These are phyloP conservation scores for Tachystola acroxantha DNA, from an alignment of 2,888 invertebrate species.

Conservation along the genomic window DNA sequence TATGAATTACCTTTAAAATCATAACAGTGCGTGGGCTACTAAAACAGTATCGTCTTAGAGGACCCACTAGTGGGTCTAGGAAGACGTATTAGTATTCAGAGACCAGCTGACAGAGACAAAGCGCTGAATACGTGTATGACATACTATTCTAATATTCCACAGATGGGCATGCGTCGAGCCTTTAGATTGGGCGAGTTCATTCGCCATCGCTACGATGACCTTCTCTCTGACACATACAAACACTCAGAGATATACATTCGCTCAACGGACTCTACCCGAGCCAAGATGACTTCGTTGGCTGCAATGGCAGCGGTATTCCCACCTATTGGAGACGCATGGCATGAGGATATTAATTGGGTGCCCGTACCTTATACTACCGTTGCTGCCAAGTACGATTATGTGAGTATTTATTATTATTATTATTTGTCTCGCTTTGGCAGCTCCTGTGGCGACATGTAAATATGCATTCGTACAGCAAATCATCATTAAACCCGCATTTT, in stretches of 20 bases:
- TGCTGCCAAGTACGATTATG: conserved; percentile 13
- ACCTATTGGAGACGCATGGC: conserved; percentile 8
- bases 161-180: conserved; percentile 8
- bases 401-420: conserved; percentile 12
- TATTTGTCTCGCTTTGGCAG: no score
- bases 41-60: no score
- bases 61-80: no score
- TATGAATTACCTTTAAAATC: no score
- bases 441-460: no score
- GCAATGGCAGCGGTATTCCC: conserved; percentile 15
- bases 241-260: conserved; percentile 16
- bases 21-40: no score
- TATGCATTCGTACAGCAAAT: no score
- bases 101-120: no score
- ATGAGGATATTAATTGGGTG: conserved; percentile 13
- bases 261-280: conserved; percentile 15
- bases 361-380: conserved; percentile 18
- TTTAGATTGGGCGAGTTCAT: conserved; percentile 17
- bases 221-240: conserved; percentile 14
- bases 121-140: no score
- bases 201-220: conserved; percentile 13
- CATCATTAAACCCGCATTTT: no score
- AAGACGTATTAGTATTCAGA: no score
- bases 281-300: conserved; percentile 17
- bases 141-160: no score